Evolutionary conservation across 2,888 invertebrate genomes (phyloP).

Genomic region (Cordilura impudica): DNA sequence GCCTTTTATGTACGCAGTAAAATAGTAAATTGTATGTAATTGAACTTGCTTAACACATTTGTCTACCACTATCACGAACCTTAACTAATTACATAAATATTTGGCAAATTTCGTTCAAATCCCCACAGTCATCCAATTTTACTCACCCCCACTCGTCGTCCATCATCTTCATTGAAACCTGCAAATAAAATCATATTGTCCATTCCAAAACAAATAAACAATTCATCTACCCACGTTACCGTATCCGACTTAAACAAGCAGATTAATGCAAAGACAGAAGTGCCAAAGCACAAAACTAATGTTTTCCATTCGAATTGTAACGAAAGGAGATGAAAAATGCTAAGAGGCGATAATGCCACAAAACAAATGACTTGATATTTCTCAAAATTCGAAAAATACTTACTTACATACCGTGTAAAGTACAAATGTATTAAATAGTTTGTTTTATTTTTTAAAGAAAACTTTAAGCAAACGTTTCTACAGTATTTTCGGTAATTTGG

Average conservation of each 20-base stretch:
- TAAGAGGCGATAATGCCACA: slow-evolving; percentile 55
- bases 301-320: slow-evolving; percentile 20
- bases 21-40: no score
- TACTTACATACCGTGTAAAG: not conserved
- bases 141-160: not conserved
- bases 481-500: slow-evolving; percentile 11
- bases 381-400: slow-evolving; percentile 3
- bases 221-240: slow-evolving; percentile 23
- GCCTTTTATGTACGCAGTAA: no score
- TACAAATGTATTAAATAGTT: slow-evolving; percentile 6
- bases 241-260: slow-evolving; percentile 28
- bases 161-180: not conserved
- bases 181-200: not conserved
- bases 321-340: slow-evolving; percentile 3
- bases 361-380: slow-evolving; percentile 63
- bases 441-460: slow-evolving; percentile 23
- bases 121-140: no score
- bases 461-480: slow-evolving; percentile 14
- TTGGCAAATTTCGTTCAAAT: not conserved
- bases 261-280: slow-evolving; percentile 57
- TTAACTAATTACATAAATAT: no score
- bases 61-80: no score
- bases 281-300: slow-evolving; percentile 56
- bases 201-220: not conserved
- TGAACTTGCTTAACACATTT: no score